Conservation (phyloP, 1,140 invertebrate genomes). For the Drosophila murphyi region DNA sequence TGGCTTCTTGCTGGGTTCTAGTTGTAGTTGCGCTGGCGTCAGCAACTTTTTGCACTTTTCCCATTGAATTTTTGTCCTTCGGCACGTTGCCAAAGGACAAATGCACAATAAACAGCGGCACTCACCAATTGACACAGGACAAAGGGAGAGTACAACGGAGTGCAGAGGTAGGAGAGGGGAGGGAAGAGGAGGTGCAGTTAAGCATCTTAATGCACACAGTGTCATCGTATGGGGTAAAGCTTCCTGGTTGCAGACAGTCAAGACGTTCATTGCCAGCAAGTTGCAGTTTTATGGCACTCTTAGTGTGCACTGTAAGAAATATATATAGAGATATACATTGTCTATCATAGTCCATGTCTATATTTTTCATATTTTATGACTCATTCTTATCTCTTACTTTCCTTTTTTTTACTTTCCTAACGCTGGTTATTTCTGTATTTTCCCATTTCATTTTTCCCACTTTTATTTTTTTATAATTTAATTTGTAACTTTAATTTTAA, state of each 20-base stretch:
- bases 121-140: not conserved
- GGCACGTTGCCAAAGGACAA: slow-evolving; percentile 71
- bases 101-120: slow-evolving; percentile 70
- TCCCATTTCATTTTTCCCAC: no score
- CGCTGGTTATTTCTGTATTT: no score
- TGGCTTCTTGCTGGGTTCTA: slow-evolving; percentile 2
- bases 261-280: slow-evolving; percentile 33
- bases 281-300: slow-evolving; percentile 66
- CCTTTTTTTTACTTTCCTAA: no score
- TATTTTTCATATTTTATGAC: no score
- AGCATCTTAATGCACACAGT: slow-evolving; percentile 38
- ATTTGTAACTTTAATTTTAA: no score
- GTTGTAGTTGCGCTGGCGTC: slow-evolving; percentile 11
- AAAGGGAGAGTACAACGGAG: not conserved
- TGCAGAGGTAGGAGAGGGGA: not conserved
- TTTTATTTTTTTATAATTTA: no score
- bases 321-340: no score
- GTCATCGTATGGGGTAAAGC: slow-evolving; percentile 41
- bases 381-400: no score
- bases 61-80: slow-evolving; percentile 78
- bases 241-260: slow-evolving; percentile 54
- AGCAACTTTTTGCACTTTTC: slow-evolving; percentile 36
- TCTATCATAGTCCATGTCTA: no score
- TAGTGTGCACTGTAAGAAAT: slow-evolving; percentile 29
- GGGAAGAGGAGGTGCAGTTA: not conserved